phyloP scores from a whole-genome alignment of 2,797 vertebrate species.

The Apogon hyalosoma region DNA sequence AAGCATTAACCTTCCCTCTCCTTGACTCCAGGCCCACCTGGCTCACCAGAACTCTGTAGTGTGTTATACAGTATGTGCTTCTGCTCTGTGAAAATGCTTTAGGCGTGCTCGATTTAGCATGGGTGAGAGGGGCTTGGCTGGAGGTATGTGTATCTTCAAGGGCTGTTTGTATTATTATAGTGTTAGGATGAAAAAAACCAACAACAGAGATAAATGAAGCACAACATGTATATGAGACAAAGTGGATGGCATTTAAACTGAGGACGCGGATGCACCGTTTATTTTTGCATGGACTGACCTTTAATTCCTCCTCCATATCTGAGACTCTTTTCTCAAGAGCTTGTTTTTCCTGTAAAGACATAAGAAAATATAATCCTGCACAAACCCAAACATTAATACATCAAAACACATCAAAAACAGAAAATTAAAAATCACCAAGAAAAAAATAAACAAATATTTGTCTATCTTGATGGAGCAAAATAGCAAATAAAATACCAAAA shows the following conservation, averaged over 20 bases:
- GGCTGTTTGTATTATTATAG: constrained; percentile 27
- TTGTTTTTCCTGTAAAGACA: constrained; percentile 89
- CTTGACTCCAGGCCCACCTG: constrained; percentile 72
- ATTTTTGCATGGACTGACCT: constrained; percentile 85
- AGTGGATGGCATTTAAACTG: constrained; percentile 29
- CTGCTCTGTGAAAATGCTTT: constrained; percentile 51
- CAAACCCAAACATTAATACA: background rate
- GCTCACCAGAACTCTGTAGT: constrained; percentile 35
- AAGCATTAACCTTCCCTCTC: constrained; percentile 73
- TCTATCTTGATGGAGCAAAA: constrained; percentile 14
- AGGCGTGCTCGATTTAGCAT: constrained; percentile 55
- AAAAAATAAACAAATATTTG: background rate
- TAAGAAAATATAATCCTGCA: background rate
- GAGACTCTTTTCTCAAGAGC: constrained; percentile 94
- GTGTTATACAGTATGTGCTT: constrained; percentile 29
- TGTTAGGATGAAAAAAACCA: background rate
- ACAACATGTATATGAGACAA: constrained; percentile 12
- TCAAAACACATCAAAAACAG: constrained; percentile 1
- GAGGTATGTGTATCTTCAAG: constrained; percentile 25
- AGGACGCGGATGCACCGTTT: background rate
- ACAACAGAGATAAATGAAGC: constrained; percentile 33
- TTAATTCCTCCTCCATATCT: constrained; percentile 96
- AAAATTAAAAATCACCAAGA: constrained; percentile 1
- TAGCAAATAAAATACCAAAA: constrained; percentile 31
- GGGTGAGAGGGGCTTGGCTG: constrained; percentile 28